phyloP scores from a whole-genome alignment of 2,888 invertebrate species.

The Ryuthela nishihirai region DNA sequence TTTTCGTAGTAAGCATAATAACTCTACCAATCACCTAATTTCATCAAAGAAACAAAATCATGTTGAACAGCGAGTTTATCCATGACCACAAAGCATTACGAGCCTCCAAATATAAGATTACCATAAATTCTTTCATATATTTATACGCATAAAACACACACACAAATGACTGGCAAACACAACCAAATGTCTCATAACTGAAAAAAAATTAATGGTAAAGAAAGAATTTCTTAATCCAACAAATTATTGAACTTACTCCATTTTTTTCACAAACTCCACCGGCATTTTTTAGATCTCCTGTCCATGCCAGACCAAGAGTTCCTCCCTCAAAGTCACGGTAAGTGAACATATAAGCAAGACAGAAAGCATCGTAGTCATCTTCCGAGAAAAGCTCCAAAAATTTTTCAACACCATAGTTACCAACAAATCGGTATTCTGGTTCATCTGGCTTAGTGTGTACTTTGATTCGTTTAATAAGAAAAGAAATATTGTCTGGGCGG shows the following conservation, averaged over 20 bases:
- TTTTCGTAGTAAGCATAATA: no score
- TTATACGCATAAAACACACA: no score
- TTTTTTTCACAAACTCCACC: slow-evolving; percentile 98
- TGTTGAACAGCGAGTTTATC: no score
- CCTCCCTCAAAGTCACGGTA: slow-evolving; percentile 95
- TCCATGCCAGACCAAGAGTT: slow-evolving; percentile 96
- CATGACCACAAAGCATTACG: no score
- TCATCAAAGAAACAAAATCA: no score
- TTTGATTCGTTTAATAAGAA: slow-evolving; percentile 94
- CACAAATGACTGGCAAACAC: no score
- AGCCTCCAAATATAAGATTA: no score
- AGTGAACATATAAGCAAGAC: slow-evolving; percentile 97
- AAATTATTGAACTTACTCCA: slow-evolving; percentile 82
- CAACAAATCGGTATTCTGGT: slow-evolving; percentile 81
- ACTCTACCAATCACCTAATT: no score
- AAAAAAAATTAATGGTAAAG: no score
- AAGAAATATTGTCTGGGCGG: slow-evolving; percentile 84
- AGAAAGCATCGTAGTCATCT: slow-evolving; percentile 97
- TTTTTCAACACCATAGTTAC: slow-evolving; percentile 97
- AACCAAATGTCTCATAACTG: no score
- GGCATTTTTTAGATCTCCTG: slow-evolving; percentile 90
- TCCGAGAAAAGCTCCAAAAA: slow-evolving; percentile 97
- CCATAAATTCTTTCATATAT: no score
- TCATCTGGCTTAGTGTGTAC: slow-evolving; percentile 82
- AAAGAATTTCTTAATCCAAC: no score